These are phyloP conservation scores for Bubo bubo DNA, from an alignment of 2,113 vertebrate species.

Conservation along the genomic window DNA sequence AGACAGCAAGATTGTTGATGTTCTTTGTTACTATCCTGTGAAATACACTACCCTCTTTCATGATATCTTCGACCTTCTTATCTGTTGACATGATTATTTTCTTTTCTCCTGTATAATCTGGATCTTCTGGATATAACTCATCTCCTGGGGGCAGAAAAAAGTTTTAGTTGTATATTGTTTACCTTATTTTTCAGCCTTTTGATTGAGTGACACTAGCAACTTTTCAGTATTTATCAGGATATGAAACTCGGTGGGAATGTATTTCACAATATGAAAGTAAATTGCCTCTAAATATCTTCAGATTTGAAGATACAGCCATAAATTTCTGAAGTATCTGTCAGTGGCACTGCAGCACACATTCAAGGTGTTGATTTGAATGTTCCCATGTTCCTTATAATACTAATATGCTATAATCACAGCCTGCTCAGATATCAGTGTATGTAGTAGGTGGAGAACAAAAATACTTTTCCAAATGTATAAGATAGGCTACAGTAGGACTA, in stretches of 20 bases:
- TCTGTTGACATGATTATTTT: slow-evolving; percentile 54
- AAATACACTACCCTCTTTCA: slow-evolving; percentile 61
- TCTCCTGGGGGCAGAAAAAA: slow-evolving; percentile 67
- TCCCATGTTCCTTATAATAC: background rate
- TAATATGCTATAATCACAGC: background rate
- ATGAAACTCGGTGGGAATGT: background rate
- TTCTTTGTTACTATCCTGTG: slow-evolving; percentile 65
- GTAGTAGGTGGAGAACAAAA: background rate
- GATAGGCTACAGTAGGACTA: background rate
- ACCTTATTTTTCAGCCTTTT: background rate
- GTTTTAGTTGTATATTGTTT: background rate
- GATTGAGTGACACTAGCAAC: background rate
- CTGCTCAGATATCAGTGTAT: background rate
- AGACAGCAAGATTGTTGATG: background rate
- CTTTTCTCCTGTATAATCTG: slow-evolving; percentile 69
- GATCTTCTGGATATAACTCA: slow-evolving; percentile 78
- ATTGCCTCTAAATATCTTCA: background rate
- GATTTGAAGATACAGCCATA: background rate
- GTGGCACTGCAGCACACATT: background rate
- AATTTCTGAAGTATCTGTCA: background rate
- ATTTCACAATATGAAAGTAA: background rate
- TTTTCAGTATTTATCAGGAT: background rate
- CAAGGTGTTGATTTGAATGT: background rate
- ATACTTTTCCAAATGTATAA: background rate
- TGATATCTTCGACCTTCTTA: slow-evolving; percentile 73